Base-by-base conservation (phyloP, 2,113 vertebrate genomes). In the Entomyzon cyanotis region DNA sequence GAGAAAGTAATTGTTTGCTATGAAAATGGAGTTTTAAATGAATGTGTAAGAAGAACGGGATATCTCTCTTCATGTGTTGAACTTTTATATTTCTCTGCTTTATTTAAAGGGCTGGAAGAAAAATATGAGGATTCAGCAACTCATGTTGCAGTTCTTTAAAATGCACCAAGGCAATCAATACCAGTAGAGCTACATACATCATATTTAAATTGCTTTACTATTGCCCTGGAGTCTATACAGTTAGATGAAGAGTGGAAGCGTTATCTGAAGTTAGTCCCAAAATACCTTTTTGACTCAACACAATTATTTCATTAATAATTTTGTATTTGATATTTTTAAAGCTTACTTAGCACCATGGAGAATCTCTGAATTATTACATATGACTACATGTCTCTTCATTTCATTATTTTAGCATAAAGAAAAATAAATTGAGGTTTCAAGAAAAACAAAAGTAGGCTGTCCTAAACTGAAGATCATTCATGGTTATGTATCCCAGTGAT, bases 361-460 rank as follows among this genome's bases (percentile, higher is more conserved):
- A 58, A 11, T 64, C n/a, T 87, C 18, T 71, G 65, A 81, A 33
- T 90, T 50, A 44, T n/a, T 75, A 44, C 15, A 21, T 31, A 15
- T 28, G 9, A 35, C 73, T 77, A n/a, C 16, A 53, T 64, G 17
- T 79, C 13, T 30, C 8, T 77, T 84, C 1, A 42, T 62, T 58
- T 37, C 15, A 47, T 71, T 81, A 63, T 73, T 89, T 91, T 73
- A 73, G 11, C 4, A 58, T 64, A 23, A 74, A 93, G 42, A 20
- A 79, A 95, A 94, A 76, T n/a, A 75, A 89, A 89, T 46, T 56
- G 37, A 73, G 25, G 77, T 85, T 95, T 89, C 77, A 87, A 58
- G 49, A 75, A 78, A 94, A 82, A 15, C 24, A 58, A 85, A 89
- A 94, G 22, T 13, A 79, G 70, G 37, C 10, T 91, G 58, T 18